Base-by-base conservation (phyloP, 2,797 vertebrate species). In the Esox masquinongy region DNA sequence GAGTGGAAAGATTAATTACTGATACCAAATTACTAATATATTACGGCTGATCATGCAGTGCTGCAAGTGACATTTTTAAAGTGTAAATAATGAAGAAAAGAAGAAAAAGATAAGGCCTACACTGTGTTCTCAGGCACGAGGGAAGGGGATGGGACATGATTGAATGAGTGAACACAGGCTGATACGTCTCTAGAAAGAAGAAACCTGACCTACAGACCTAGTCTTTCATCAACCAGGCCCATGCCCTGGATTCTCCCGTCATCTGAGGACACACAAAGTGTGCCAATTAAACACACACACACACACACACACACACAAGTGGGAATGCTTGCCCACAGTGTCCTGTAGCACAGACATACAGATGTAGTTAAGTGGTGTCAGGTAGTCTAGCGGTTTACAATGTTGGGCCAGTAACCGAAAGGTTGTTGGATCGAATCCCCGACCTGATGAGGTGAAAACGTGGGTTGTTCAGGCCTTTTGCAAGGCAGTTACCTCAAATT, bases 191-290 rank as follows among this genome's bases (percentile, higher is more conserved):
- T 43, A 22, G 70, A 61, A 63, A 53, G 5, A 4, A 4, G 64
- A 70, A 69, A 29, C 64, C 29, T 22, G 29, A 19, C 64, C 29
- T 22, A n/a, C 31, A 59, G 73, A 80, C 72, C 64, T 31, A 78
- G 39, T 78, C 78, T 73, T 34, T 14, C 5, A 34, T 77, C 70
- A 43, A 29, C 81, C 74, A 47, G 68, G 66, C 74, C 74, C 61
- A 49, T 83, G 81, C 81, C 79, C 80, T 85, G 79, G 75, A 83
- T 86, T 87, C 73, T 78, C 61, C 16, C 75, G 70, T 79, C 83
- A 80, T 70, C 74, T 59, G 26, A 24, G 17, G 16, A 15, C 15
- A 15, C 66, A 11, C 50, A 24, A 66, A 50, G 9, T 59, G 53
- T 61, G 56, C 56, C 22, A 61, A 61, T 24, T 61, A 68, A 49